These are phyloP conservation scores for Phylloscopus collybita DNA, from an alignment of 2,797 vertebrate species.

Conservation along the genomic window DNA sequence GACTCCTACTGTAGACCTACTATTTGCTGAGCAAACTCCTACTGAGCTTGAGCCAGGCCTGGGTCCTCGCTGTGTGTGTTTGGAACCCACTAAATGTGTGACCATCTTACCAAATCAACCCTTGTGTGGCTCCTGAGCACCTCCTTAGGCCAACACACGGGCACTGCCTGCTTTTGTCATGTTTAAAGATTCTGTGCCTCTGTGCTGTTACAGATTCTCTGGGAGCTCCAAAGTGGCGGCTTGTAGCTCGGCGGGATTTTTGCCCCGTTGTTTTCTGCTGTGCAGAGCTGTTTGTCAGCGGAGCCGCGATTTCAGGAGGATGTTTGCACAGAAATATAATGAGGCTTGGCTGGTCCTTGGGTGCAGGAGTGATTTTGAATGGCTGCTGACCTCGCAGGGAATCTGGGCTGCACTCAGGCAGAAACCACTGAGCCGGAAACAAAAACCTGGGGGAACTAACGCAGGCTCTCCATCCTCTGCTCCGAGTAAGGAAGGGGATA, in stretches of 20 bases:
- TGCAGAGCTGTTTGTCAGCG: conserved; percentile 34
- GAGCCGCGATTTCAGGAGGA: conserved; percentile 36
- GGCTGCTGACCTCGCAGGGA: conserved; percentile 57
- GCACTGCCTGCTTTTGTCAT: not conserved
- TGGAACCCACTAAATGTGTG: not conserved
- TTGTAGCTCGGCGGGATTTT: not conserved
- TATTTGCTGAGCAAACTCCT: not conserved
- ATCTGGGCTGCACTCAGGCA: conserved; percentile 55
- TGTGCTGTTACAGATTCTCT: not conserved
- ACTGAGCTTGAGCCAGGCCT: not conserved
- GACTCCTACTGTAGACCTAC: not conserved
- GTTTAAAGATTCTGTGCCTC: not conserved
- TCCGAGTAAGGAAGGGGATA: not conserved
- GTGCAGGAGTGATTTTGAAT: conserved; percentile 62
- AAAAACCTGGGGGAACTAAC: conserved; percentile 57
- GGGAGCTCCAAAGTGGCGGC: not conserved
- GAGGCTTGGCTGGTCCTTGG: conserved; percentile 62
- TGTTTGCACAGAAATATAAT: conserved; percentile 69
- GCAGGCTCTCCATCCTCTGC: conserved; percentile 30
- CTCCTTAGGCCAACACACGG: not conserved
- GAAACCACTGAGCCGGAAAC: conserved; percentile 68
- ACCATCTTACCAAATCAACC: not conserved
- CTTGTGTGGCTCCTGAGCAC: not conserved
- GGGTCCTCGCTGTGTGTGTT: not conserved
- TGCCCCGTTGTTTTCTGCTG: conserved; percentile 45